These are phyloP conservation scores for Peromyscus eremicus DNA, from an alignment of 2,797 vertebrate genomes.

Conservation along the genomic window DNA sequence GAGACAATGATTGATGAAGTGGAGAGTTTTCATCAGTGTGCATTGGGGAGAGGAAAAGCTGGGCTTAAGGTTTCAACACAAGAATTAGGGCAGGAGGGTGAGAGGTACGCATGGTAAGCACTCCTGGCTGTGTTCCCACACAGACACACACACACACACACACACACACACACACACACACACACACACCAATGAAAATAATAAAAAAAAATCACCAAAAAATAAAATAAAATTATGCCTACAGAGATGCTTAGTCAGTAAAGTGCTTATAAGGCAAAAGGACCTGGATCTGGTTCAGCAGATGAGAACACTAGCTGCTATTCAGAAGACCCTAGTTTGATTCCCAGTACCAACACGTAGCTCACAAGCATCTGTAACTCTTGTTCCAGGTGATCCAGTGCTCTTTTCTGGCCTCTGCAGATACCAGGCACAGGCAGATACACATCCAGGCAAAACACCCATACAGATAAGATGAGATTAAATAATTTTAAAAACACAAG, in stretches of 20 bases:
- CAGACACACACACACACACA: too few species aligned
- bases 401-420: not conserved
- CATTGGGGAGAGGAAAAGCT: not conserved
- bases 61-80: not conserved
- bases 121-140: not conserved
- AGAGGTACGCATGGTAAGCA: not conserved
- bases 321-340: not conserved
- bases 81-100: not conserved
- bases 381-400: not conserved
- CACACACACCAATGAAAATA: not conserved
- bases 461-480: not conserved
- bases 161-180: not conserved
- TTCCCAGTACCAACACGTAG: not conserved
- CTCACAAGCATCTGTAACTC: not conserved
- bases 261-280: not conserved
- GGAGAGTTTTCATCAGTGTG: not conserved
- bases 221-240: not conserved
- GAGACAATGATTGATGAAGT: too few species aligned
- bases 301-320: not conserved
- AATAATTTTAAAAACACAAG: not conserved
- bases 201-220: not conserved
- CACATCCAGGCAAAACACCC: not conserved
- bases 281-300: not conserved
- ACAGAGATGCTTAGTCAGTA: not conserved
- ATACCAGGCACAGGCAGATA: not conserved